Conservation (phyloP, 2,113 vertebrate genomes). For the Myocastor coypus region DNA sequence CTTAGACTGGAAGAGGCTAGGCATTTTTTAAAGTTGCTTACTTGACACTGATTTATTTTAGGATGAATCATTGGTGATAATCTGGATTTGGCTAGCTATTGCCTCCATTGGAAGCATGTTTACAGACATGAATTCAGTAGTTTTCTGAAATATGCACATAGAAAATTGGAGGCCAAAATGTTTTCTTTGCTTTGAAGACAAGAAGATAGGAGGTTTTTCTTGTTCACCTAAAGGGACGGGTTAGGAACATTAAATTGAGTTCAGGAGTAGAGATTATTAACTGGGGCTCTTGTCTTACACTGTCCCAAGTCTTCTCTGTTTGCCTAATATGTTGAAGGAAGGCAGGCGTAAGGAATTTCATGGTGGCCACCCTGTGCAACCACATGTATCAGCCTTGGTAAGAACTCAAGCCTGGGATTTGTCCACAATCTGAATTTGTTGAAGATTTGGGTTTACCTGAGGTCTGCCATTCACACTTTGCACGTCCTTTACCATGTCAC, state of each 20-base stretch:
- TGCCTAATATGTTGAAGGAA: not conserved
- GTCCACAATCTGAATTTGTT: not conserved
- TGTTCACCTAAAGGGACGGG: conserved; percentile 4
- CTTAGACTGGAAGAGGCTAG: conserved; percentile 1
- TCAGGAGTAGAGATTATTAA: not conserved
- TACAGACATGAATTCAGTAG: not conserved
- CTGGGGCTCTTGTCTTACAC: not conserved
- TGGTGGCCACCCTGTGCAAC: not conserved
- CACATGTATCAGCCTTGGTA: not conserved
- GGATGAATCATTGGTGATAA: conserved; percentile 9
- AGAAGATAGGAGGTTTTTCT: not conserved
- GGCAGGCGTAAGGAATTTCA: not conserved
- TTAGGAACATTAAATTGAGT: not conserved
- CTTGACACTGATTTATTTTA: conserved; percentile 42
- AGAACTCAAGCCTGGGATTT: not conserved
- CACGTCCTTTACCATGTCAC: not conserved
- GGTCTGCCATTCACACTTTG: not conserved
- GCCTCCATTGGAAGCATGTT: conserved; percentile 21
- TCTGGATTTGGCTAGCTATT: conserved; percentile 44
- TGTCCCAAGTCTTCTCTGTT: not conserved
- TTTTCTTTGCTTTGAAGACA: not conserved
- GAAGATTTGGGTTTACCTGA: not conserved
- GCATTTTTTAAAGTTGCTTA: conserved; percentile 40
- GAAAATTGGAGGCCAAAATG: not conserved
- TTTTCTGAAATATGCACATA: conserved; percentile 9